Conservation (phyloP, 1,140 invertebrate genomes). For the Palaemon carinicauda region DNA sequence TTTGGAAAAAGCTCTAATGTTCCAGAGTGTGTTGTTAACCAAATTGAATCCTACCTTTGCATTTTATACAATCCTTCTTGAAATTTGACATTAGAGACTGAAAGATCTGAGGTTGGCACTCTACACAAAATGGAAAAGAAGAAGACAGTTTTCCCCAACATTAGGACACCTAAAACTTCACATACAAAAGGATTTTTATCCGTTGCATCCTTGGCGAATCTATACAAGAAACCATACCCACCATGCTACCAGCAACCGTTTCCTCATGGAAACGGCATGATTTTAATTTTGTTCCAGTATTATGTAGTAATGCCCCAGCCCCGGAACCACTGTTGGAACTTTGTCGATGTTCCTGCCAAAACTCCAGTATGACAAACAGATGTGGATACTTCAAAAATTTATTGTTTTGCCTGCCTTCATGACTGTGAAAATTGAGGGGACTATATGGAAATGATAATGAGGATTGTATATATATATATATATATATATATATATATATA, state of each 20-base stretch:
- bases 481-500: no score
- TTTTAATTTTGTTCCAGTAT: neutral
- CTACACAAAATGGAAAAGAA: conserved; percentile 1
- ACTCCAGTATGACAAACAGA: neutral
- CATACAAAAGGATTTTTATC: neutral
- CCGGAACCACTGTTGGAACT: neutral
- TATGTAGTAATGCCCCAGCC: neutral
- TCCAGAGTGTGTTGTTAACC: neutral
- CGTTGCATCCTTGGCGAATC: neutral
- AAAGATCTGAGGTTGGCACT: conserved; percentile 11
- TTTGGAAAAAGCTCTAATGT: neutral
- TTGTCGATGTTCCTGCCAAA: neutral
- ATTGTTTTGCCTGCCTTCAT: neutral
- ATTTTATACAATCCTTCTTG: neutral
- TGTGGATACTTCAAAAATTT: neutral
- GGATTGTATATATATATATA: no score
- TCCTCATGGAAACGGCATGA: neutral
- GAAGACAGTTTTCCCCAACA: neutral
- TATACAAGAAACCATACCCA: conserved; percentile 9
- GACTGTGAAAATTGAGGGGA: conserved; percentile 2
- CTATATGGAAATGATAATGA: neutral
- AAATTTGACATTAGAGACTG: neutral
- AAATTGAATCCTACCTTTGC: neutral
- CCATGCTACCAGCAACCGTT: neutral
- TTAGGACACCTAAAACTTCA: neutral